Conservation (phyloP, 2,113 vertebrate species). For the Philantomba maxwellii region DNA sequence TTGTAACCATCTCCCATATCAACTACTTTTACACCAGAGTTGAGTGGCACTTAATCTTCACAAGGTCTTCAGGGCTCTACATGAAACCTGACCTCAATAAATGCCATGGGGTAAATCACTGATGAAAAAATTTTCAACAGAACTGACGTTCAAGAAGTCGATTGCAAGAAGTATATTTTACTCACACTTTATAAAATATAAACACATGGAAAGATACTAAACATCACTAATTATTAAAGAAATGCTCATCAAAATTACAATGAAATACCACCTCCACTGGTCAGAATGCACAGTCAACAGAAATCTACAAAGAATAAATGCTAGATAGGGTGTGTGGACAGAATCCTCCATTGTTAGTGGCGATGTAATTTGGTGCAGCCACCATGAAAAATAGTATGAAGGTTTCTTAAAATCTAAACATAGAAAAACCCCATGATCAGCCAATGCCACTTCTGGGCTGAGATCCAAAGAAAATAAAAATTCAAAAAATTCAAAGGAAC, state of each 20-base stretch:
- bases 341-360: neutral
- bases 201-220: neutral
- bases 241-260: neutral
- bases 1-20: neutral
- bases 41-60: neutral
- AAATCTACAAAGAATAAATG: neutral
- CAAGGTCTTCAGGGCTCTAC: neutral
- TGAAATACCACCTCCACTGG: neutral
- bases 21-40: neutral
- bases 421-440: neutral
- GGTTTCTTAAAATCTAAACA: neutral
- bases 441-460: neutral
- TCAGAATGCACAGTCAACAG: neutral
- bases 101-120: neutral
- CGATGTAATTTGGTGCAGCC: neutral
- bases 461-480: neutral
- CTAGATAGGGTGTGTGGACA: neutral
- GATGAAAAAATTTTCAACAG: neutral
- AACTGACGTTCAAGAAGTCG: neutral
- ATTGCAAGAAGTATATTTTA: neutral
- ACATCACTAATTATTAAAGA: neutral
- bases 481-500: neutral
- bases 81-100: neutral
- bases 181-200: neutral
- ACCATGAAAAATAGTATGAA: neutral